Conservation (phyloP, 2,888 invertebrate genomes). For the Lordiphosa fenestrarum region DNA sequence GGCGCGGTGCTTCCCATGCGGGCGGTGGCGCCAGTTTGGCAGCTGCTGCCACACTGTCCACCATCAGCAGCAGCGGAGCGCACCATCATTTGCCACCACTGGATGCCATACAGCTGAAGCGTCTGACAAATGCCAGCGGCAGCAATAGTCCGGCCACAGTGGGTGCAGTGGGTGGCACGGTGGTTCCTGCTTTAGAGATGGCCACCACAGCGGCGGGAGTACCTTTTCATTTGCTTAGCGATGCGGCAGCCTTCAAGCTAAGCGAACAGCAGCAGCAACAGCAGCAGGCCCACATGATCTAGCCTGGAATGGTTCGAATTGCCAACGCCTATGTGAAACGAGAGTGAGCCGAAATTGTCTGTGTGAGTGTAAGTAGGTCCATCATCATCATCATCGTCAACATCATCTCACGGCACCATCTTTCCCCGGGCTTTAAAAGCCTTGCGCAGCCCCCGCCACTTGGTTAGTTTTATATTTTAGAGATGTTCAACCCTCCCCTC, state of each 20-base stretch:
- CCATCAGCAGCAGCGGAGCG: slow-evolving; percentile 10
- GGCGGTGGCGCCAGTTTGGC: slow-evolving; percentile 2
- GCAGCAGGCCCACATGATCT: slow-evolving; percentile 66
- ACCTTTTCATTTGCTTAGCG: slow-evolving; percentile 65
- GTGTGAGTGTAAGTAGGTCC: too few relatives aligned
- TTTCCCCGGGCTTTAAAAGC: too few relatives aligned
- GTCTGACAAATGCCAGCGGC: slow-evolving; percentile 16
- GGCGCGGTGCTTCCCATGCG: slow-evolving; percentile 83
- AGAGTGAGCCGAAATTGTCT: slow-evolving; percentile 16
- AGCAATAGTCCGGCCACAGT: slow-evolving; percentile 27
- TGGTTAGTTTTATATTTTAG: too few relatives aligned
- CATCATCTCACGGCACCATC: too few relatives aligned
- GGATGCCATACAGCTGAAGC: slow-evolving; percentile 27
- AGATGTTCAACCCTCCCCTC: too few relatives aligned
- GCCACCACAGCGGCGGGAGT: slow-evolving; percentile 52
- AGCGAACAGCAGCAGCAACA: slow-evolving; percentile 40
- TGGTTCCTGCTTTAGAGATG: slow-evolving; percentile 41
- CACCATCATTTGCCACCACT: slow-evolving; percentile 20
- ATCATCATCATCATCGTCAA: too few relatives aligned
- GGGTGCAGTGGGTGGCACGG: slow-evolving; percentile 23
- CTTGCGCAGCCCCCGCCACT: too few relatives aligned
- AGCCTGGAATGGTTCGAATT: slow-evolving; percentile 31
- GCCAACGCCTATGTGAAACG: slow-evolving; percentile 1
- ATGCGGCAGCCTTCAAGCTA: slow-evolving; percentile 60
- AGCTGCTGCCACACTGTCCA: slow-evolving; percentile 3